Conservation (phyloP, 1,140 invertebrate genomes). For the Venturia canescens region DNA sequence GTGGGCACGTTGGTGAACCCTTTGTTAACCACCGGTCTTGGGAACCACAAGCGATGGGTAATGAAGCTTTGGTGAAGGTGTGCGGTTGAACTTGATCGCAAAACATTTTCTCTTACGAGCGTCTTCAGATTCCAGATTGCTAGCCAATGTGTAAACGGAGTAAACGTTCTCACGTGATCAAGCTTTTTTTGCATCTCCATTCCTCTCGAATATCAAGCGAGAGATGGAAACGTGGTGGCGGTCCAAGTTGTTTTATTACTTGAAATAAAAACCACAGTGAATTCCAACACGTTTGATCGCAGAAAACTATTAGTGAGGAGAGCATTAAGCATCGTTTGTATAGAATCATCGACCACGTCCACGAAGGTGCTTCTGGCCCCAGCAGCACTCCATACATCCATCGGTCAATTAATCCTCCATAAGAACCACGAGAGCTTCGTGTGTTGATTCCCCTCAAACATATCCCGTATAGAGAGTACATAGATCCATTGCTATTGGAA, state of each 20-base stretch:
- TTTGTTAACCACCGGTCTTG: constrained; percentile 34
- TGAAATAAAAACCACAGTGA: background rate
- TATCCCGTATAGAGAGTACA: background rate
- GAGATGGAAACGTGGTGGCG: no score
- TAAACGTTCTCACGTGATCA: background rate
- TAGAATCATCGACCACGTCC: background rate
- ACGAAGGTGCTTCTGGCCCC: background rate
- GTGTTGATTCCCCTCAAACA: constrained; percentile 9
- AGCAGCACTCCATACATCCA: background rate
- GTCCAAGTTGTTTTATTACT: no score
- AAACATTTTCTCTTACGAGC: constrained; percentile 13
- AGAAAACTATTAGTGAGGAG: background rate
- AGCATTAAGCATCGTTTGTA: constrained; percentile 1
- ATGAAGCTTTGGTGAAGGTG: constrained; percentile 37
- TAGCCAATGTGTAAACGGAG: background rate
- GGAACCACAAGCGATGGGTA: constrained; percentile 28
- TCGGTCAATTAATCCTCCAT: background rate
- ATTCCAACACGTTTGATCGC: no score
- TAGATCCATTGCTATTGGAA: background rate
- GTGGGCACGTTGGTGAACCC: constrained; percentile 30
- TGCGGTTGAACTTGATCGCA: constrained; percentile 33
- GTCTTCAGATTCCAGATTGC: constrained; percentile 11
- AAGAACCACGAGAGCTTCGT: background rate
- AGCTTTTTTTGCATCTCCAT: background rate
- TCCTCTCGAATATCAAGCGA: no score